A percentile compares a stretch with the other conserved stretches of the same genome.
phyloP scores from a whole-genome alignment of 2,888 invertebrate genomes.

The Cephonodes hylas region DNA sequence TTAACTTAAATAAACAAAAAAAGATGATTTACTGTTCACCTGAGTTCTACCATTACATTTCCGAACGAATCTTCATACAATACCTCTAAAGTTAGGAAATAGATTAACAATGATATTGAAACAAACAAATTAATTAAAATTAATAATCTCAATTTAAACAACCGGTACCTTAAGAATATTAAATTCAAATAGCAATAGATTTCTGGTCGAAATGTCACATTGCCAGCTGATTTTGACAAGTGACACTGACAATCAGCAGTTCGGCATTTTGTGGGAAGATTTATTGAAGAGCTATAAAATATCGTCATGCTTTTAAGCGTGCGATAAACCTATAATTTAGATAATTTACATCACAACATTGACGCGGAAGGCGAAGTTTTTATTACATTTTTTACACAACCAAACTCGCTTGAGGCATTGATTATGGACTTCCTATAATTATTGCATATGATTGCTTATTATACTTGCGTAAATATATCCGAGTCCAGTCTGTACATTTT shows the following conservation, averaged over 20 bases:
- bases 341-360: constrained; percentile 5
- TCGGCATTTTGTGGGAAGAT: neutral
- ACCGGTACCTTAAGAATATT: no score
- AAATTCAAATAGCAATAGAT: neutral
- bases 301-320: neutral
- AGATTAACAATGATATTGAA: no score
- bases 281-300: neutral
- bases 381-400: constrained; percentile 10
- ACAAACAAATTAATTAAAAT: no score
- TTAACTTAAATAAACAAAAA: no score
- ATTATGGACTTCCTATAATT: constrained; percentile 9
- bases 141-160: no score
- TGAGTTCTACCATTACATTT: neutral
- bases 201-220: neutral
- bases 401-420: constrained; percentile 2
- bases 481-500: neutral
- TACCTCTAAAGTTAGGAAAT: no score
- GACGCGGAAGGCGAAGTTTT: constrained; percentile 4
- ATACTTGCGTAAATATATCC: neutral
- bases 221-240: neutral
- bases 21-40: no score
- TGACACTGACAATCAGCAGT: neutral
- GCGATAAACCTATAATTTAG: constrained; percentile 11
- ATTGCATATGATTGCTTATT: neutral
- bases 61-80: neutral